A percentile compares a stretch with the other conserved stretches of the same genome.
These are phyloP conservation scores for Sebastes steindachneri DNA, from an alignment of 2,797 vertebrate genomes.

Conservation along the genomic window DNA sequence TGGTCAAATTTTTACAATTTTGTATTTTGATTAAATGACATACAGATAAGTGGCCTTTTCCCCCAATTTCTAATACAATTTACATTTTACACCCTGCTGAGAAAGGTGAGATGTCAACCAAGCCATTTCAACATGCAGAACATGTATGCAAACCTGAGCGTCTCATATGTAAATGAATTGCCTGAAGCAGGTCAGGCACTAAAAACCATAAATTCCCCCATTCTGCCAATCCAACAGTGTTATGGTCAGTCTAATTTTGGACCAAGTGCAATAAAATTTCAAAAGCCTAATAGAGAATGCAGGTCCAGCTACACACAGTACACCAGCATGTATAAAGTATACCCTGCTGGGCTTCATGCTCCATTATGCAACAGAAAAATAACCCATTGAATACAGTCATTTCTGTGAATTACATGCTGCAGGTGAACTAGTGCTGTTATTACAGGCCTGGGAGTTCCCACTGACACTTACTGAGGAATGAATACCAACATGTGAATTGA, in stretches of 20 bases:
- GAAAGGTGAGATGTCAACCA: background rate
- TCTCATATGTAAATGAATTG: background rate
- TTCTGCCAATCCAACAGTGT: background rate
- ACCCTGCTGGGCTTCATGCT: background rate
- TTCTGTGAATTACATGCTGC: background rate
- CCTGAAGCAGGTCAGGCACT: background rate
- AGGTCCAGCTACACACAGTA: background rate
- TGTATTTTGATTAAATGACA: background rate
- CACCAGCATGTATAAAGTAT: background rate
- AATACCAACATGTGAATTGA: background rate
- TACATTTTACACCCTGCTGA: background rate
- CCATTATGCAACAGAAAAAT: background rate
- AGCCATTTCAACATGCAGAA: background rate
- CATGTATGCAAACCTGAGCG: background rate
- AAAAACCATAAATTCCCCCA: background rate
- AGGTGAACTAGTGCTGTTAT: background rate
- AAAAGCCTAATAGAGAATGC: background rate
- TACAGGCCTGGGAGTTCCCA: background rate
- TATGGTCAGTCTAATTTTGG: background rate
- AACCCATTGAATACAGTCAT: background rate
- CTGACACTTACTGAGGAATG: background rate
- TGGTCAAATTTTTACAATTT: background rate
- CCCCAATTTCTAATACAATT: too few species aligned
- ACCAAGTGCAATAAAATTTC: background rate
- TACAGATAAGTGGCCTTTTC: background rate